Conservation (phyloP, 1,140 invertebrate species). For the Drosophila pectinifera region DNA sequence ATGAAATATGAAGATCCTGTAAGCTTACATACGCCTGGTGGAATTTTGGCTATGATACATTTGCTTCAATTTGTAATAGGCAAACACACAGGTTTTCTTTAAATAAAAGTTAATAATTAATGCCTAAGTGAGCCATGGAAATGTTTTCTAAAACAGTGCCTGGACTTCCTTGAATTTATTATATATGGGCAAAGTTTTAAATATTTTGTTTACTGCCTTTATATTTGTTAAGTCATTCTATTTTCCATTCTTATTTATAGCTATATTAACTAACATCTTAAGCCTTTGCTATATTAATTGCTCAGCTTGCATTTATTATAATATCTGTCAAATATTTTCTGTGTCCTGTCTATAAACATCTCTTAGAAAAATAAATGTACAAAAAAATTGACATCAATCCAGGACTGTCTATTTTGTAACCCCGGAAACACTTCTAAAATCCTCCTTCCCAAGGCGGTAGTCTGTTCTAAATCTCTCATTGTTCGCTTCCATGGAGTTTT, state of each 20-base stretch:
- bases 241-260: no score
- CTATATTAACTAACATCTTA: no score
- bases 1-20: conserved; percentile 7
- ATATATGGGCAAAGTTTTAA: no score
- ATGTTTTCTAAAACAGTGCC: not conserved
- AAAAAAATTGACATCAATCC: not conserved
- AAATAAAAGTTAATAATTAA: not conserved
- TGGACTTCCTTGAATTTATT: no score
- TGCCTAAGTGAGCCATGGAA: not conserved
- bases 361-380: not conserved
- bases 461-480: conserved; percentile 10
- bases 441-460: not conserved
- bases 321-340: not conserved
- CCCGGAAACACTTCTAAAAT: not conserved
- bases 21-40: not conserved
- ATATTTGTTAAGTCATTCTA: no score
- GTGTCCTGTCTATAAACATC: not conserved
- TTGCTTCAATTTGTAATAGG: not conserved
- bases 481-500: not conserved
- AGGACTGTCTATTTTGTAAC: not conserved
- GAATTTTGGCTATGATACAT: not conserved
- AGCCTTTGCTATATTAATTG: no score
- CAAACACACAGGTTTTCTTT: not conserved
- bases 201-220: no score
- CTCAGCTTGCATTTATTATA: not conserved